A percentile compares a stretch with the other conserved stretches of the same genome.
These are phyloP conservation scores for Lochmaea capreae DNA, from an alignment of 2,888 invertebrate genomes.

Conservation along the genomic window DNA sequence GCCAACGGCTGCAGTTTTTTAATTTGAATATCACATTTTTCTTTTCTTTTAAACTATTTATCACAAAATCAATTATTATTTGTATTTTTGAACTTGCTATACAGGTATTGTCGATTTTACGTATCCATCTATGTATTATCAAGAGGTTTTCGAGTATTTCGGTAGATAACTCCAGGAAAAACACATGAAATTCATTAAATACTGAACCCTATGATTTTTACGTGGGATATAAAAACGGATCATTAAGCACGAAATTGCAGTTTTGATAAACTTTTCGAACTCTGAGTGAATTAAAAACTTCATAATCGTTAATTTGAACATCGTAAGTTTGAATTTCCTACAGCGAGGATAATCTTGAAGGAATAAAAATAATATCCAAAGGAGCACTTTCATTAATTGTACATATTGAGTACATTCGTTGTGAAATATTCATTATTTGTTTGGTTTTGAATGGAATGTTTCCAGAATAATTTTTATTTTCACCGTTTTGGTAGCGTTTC, in stretches of 20 bases:
- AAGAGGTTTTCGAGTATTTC: not conserved
- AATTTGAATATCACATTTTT: too few species aligned
- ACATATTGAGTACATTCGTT: too few species aligned
- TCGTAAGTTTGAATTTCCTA: not conserved
- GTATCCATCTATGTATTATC: not conserved
- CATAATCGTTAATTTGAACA: not conserved
- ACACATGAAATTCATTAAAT: constrained; percentile 32
- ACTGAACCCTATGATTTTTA: constrained; percentile 21
- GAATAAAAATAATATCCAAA: not conserved
- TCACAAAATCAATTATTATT: too few species aligned
- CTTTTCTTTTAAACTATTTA: too few species aligned
- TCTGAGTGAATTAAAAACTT: not conserved
- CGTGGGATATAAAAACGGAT: constrained; percentile 19
- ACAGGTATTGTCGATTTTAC: too few species aligned
- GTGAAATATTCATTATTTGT: too few species aligned
- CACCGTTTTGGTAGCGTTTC: too few species aligned
- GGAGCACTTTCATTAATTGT: too few species aligned
- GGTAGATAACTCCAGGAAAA: not conserved
- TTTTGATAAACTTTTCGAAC: not conserved
- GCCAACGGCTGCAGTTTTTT: too few species aligned
- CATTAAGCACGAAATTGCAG: constrained; percentile 15
- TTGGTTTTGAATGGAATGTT: too few species aligned
- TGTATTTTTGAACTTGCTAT: too few species aligned
- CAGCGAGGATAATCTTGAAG: not conserved
- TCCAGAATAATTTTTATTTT: too few species aligned